Conservation (phyloP, 2,888 invertebrate genomes). For the Acanthosepion lycidas region DNA sequence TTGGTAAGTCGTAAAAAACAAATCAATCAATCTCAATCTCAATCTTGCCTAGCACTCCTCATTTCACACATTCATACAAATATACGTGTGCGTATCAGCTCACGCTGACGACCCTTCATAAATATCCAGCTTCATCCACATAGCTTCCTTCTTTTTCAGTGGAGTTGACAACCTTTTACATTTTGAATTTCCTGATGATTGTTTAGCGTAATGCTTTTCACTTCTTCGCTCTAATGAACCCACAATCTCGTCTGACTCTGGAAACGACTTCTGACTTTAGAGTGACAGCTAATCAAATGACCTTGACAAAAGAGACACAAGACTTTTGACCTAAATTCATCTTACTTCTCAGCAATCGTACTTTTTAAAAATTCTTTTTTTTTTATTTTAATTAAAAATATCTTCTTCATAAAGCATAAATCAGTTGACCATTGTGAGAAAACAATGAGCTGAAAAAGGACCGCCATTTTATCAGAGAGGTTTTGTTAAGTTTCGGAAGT, state of each 20-base stretch:
- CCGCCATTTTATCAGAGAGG: background rate
- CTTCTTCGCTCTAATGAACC: background rate
- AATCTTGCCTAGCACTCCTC: no score
- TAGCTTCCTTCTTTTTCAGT: background rate
- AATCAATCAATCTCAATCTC: no score
- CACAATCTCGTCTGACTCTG: background rate
- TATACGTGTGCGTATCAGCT: background rate
- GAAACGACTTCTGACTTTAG: background rate
- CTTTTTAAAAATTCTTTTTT: background rate
- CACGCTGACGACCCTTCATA: background rate
- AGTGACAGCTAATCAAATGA: background rate
- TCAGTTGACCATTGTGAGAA: background rate
- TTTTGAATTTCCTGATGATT: background rate
- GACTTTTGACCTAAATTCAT: constrained; percentile 16
- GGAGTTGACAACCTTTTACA: constrained; percentile 33
- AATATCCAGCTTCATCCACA: background rate
- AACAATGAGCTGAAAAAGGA: background rate
- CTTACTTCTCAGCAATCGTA: background rate
- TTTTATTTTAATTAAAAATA: background rate
- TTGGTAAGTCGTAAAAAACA: no score
- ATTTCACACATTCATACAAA: background rate
- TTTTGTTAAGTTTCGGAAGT: background rate
- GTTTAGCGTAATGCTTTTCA: background rate
- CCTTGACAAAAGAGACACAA: background rate
- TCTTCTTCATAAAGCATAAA: constrained; percentile 10